Percentiles rank a stretch among this genome's conserved stretches.
phyloP scores from a whole-genome alignment of 2,113 vertebrate genomes.

The Hippotragus niger region DNA sequence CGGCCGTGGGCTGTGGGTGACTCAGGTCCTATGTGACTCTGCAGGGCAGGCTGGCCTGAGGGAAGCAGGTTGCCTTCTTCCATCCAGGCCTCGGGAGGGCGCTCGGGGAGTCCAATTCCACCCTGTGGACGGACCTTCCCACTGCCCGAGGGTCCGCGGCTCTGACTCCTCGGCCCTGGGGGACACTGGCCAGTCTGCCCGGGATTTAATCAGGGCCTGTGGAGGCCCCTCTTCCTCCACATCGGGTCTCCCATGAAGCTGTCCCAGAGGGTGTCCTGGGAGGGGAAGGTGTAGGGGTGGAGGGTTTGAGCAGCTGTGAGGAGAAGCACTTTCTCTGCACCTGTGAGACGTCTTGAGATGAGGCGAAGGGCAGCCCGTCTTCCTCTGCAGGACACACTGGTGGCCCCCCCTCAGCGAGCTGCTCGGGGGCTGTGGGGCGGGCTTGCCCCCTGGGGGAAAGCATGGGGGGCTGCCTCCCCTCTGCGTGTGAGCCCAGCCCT shows the following conservation, averaged over 20 bases:
- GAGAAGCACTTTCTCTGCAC: not conserved
- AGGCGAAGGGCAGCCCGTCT: rapidly evolving
- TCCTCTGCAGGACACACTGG: no score
- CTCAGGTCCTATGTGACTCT: not conserved
- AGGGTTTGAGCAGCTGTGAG: not conserved
- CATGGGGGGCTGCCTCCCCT: not conserved
- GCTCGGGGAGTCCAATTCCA: rapidly evolving
- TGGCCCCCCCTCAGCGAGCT: rapidly evolving
- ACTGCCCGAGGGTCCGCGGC: rapidly evolving
- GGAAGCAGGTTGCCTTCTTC: not conserved
- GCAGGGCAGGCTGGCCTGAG: rapidly evolving
- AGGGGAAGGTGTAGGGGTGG: not conserved
- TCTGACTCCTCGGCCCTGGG: not conserved
- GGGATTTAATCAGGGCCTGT: rapidly evolving
- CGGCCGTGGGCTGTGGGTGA: rapidly evolving
- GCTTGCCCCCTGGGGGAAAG: rapidly evolving
- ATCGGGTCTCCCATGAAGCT: no score
- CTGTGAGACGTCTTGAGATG: not conserved
- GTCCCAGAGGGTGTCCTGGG: rapidly evolving
- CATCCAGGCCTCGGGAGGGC: rapidly evolving
- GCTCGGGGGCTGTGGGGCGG: rapidly evolving
- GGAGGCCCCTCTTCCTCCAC: not conserved
- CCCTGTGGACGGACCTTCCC: not conserved
- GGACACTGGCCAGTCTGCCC: rapidly evolving
- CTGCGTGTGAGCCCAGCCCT: not conserved